These are phyloP conservation scores for Nowickia ferox DNA, from an alignment of 2,888 invertebrate genomes.

Conservation along the genomic window DNA sequence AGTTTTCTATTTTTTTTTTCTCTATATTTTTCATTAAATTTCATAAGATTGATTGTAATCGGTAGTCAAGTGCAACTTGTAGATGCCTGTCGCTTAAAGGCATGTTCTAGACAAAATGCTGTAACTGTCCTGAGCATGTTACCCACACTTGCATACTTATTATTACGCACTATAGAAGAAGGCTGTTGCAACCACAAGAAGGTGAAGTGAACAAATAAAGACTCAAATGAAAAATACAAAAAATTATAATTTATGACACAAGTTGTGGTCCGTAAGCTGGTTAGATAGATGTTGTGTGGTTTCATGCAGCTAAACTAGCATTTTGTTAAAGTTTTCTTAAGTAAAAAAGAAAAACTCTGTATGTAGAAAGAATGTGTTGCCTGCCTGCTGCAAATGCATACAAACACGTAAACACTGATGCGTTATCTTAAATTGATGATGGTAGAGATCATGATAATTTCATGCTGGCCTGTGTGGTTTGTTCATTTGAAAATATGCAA, in stretches of 20 bases:
- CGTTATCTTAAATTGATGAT: constrained; percentile 66
- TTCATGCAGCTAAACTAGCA: constrained; percentile 17
- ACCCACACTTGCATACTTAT: constrained; percentile 8
- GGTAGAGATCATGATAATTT: constrained; percentile 63
- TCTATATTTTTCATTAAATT: constrained; percentile 51
- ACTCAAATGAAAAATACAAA: constrained; percentile 61
- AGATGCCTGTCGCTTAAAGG: constrained; percentile 72
- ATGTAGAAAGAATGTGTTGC: constrained; percentile 40
- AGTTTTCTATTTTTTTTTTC: neutral
- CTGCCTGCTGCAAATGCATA: constrained; percentile 61
- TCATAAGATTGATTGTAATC: constrained; percentile 81
- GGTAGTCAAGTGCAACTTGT: constrained; percentile 79
- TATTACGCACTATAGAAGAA: constrained; percentile 5
- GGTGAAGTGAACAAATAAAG: constrained; percentile 44
- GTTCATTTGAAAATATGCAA: constrained; percentile 7
- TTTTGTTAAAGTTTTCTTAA: constrained; percentile 29
- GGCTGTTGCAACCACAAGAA: constrained; percentile 18
- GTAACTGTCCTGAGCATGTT: constrained; percentile 67
- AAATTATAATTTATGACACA: constrained; percentile 77
- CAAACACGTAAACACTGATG: constrained; percentile 66
- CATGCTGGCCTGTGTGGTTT: constrained; percentile 65
- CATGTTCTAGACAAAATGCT: constrained; percentile 68
- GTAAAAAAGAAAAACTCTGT: neutral
- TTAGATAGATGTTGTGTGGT: constrained; percentile 18
- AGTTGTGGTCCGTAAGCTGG: constrained; percentile 28